Evolutionary conservation across 2,797 vertebrate genomes (phyloP).

Genomic region (Bucorvus abyssinicus): DNA sequence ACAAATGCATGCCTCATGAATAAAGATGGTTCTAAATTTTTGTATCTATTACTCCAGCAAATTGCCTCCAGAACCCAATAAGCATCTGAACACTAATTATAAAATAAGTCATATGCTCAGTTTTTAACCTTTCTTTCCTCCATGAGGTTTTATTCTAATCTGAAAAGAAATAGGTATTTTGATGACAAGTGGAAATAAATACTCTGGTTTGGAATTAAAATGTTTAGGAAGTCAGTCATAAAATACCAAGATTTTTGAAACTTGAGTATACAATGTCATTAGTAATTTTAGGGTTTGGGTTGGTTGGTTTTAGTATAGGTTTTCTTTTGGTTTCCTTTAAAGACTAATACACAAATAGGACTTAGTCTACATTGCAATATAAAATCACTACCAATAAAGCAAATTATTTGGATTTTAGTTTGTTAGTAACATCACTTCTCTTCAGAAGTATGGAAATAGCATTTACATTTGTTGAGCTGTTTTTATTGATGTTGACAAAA

Average conservation of each 20-base stretch:
- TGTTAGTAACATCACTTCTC: not conserved
- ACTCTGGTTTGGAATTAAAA: not conserved
- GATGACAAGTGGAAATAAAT: not conserved
- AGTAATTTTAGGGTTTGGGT: not conserved
- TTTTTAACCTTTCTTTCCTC: not conserved
- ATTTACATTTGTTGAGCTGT: not conserved
- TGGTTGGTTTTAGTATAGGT: not conserved
- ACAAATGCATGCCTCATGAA: not conserved
- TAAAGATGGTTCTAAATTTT: constrained; percentile 16
- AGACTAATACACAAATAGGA: not conserved
- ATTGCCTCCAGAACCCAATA: not conserved
- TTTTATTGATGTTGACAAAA: not conserved
- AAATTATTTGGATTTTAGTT: not conserved
- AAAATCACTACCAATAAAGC: not conserved
- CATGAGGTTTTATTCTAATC: not conserved
- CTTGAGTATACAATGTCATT: not conserved
- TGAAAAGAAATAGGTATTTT: not conserved
- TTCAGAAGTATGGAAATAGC: not conserved
- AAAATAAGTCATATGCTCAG: not conserved
- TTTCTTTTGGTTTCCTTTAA: not conserved
- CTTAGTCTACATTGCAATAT: not conserved
- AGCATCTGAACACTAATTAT: not conserved
- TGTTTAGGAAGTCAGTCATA: not conserved
- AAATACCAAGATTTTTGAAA: not conserved
- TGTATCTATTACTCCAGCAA: not conserved